Evolutionary conservation across 2,113 vertebrate species (phyloP), one percentile per base, ranked within the genome.

Genomic region (Menura novaehollandiae): DNA sequence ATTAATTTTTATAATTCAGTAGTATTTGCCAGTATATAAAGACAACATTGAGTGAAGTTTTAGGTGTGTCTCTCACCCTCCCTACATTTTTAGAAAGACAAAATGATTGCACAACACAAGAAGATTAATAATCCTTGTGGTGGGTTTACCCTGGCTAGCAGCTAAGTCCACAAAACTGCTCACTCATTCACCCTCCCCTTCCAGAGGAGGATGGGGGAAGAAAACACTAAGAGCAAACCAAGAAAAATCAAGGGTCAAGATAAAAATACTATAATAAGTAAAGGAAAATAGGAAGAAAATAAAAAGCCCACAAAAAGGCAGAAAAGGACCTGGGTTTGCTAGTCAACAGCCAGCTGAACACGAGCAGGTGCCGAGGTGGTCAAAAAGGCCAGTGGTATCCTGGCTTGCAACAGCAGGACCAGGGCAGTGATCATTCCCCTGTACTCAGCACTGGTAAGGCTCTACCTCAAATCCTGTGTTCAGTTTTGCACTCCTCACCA

Each of bases 381-480:
- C 39, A 82, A 52, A 18, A 73, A 27, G 13, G 43, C 28, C 77
- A n/a, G 12, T 9, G 33, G 27, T 23, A 82, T 24, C 8, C 37
- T 23, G 37, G 28, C 7, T 58, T 39, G 27, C 23, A 46, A n/a
- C 4, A 67, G 44, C 23, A 22, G 41, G 41, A 35, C 17, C 49
- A 79, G 24, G 13, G 15, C 39, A 51, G 33, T 23, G 51, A 73
- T 59, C 8, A 37, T 30, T 16, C 15, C 22, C 15, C 52, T 24
- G 18, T 27, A 37, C 32, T 33, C 27, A 52, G 23, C 68, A n/a
- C 22, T 19, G 19, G 15, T 26, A 23, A 53, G 60, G 60, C 28
- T 0, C 0, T 10, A 39, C 8, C 27, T 39, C 60, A 46, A 67
- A 59, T 14, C 5, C 7, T 14, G 7, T 16, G 18, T 3, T 66